Conservation (phyloP, 2,113 vertebrate species). For the Oophaga pumilio region DNA sequence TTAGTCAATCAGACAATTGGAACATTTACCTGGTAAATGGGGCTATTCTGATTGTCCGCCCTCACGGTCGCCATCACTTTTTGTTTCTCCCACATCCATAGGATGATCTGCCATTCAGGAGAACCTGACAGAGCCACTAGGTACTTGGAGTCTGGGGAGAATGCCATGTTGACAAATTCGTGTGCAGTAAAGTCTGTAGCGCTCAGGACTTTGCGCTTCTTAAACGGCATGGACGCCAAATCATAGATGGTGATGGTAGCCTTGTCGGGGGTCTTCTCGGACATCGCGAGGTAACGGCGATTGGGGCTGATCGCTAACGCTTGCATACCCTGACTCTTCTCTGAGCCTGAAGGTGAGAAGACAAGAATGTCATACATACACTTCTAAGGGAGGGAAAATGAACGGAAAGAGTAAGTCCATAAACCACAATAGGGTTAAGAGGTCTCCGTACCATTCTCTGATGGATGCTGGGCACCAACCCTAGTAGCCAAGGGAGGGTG, state of each 20-base stretch:
- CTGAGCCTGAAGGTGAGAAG: conserved; percentile 73
- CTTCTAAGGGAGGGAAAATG: not conserved
- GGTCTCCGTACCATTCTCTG: too few species aligned
- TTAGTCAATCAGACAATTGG: not conserved
- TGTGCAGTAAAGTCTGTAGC: conserved; percentile 69
- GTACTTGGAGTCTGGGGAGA: conserved; percentile 88
- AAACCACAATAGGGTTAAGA: too few species aligned
- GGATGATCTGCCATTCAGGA: conserved; percentile 79
- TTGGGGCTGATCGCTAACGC: conserved; percentile 85
- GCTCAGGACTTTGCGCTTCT: conserved; percentile 77
- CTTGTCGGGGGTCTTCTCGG: conserved; percentile 76
- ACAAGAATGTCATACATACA: not conserved
- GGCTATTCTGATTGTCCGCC: conserved; percentile 64
- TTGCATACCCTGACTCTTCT: conserved; percentile 78
- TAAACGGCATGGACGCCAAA: conserved; percentile 77
- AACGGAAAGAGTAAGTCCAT: too few species aligned
- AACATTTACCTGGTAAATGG: conserved; percentile 79
- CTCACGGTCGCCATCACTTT: conserved; percentile 79
- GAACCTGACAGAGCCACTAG: conserved; percentile 79
- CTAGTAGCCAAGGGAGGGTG: too few species aligned
- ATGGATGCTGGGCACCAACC: too few species aligned
- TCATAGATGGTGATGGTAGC: conserved; percentile 83
- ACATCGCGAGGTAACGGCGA: conserved; percentile 84
- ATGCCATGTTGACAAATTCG: conserved; percentile 80
- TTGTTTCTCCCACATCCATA: conserved; percentile 92